Conservation (phyloP, 1,140 invertebrate genomes). For the Chironomus tepperi region DNA sequence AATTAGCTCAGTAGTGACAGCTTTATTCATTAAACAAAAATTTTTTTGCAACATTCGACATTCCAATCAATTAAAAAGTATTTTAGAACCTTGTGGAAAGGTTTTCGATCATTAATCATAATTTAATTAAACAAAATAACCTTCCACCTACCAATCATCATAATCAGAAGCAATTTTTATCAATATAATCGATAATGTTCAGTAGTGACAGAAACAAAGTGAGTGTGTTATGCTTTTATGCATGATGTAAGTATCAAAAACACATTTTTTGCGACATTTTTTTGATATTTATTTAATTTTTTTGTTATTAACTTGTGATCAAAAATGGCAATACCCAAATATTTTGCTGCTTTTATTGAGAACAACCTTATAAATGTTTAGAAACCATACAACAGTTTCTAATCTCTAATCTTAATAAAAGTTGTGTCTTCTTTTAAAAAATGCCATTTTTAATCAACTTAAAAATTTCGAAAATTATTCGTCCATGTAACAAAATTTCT, state of each 20-base stretch:
- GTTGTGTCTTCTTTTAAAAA: too few species aligned
- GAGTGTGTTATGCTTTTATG: neutral
- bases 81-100: neutral
- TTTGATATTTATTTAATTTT: neutral
- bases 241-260: neutral
- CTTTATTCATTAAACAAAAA: neutral
- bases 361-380: too few species aligned
- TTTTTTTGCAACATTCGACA: neutral
- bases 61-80: neutral
- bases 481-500: too few species aligned
- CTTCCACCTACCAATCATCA: neutral
- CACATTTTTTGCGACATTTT: neutral
- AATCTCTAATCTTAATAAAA: too few species aligned
- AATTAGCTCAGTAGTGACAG: neutral
- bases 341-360: too few species aligned
- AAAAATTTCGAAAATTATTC: too few species aligned
- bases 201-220: neutral
- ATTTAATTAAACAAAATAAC: neutral
- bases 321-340: too few species aligned
- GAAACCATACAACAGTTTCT: too few species aligned
- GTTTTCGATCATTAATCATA: neutral
- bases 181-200: neutral
- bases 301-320: too few species aligned
- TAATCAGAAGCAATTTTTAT: too few species aligned
- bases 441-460: too few species aligned